Conservation (phyloP, 2,888 invertebrate genomes). For the Vesta saturnalis region DNA sequence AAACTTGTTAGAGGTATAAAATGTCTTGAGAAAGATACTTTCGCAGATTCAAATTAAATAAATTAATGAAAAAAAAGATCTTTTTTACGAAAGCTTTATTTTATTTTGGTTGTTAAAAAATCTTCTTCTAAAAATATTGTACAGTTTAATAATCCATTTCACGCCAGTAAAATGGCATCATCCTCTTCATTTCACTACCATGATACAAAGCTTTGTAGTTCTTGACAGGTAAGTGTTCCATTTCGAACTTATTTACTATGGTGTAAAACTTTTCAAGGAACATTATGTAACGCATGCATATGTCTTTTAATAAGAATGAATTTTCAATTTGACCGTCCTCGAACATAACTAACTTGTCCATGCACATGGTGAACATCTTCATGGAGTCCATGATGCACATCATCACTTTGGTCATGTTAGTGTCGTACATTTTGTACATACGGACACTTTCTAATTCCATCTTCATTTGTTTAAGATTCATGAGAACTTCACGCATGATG, state of each 20-base stretch:
- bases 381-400: neutral
- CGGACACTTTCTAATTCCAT: neutral
- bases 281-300: neutral
- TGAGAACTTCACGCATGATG: neutral
- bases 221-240: neutral
- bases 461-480: constrained; percentile 7
- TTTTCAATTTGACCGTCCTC: neutral
- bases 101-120: too few species aligned
- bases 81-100: too few species aligned
- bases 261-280: neutral
- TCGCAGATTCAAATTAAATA: too few species aligned
- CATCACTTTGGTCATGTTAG: too few species aligned
- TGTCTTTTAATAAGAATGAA: neutral
- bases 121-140: too few species aligned
- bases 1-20: too few species aligned
- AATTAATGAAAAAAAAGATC: too few species aligned
- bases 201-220: neutral
- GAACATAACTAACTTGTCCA: neutral
- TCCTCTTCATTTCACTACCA: too few species aligned
- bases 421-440: neutral
- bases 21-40: too few species aligned
- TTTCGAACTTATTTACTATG: neutral
- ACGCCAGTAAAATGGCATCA: neutral
- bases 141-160: too few species aligned
- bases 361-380: neutral